Conservation (phyloP, 2,113 vertebrate species). For the Colossoma macropomum region DNA sequence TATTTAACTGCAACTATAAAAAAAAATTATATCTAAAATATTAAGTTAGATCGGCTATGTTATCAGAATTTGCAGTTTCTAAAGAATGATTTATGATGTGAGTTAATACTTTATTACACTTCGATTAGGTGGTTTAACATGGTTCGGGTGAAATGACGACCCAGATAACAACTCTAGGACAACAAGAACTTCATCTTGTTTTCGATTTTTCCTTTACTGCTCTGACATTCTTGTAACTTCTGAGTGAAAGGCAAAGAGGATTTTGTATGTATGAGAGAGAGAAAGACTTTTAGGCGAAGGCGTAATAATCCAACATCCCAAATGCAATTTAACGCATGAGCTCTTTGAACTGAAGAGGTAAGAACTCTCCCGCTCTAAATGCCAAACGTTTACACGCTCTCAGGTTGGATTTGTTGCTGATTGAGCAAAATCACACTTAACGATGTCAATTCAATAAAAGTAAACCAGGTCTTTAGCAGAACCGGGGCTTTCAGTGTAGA, state of each 20-base stretch:
- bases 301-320: constrained; percentile 14
- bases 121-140: too few relatives aligned
- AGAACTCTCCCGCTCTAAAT: not conserved
- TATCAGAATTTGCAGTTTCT: too few relatives aligned
- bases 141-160: too few relatives aligned
- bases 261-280: not conserved
- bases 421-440: not conserved
- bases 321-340: constrained; percentile 25
- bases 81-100: too few relatives aligned
- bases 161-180: too few relatives aligned
- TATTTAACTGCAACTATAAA: too few relatives aligned
- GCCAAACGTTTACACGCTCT: not conserved
- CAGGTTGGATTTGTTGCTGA: not conserved
- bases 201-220: not conserved
- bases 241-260: not conserved
- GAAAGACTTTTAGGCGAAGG: not conserved
- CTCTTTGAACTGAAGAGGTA: not conserved
- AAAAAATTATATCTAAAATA: too few relatives aligned
- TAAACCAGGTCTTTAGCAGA: not conserved
- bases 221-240: not conserved
- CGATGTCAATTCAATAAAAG: not conserved
- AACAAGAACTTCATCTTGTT: not conserved
- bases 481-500: not conserved
- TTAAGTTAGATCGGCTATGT: too few relatives aligned
- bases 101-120: too few relatives aligned